Evolutionary conservation across 2,888 invertebrate genomes (phyloP), one percentile per base, ranked within the genome.

Genomic region (Abscondita cerata): DNA sequence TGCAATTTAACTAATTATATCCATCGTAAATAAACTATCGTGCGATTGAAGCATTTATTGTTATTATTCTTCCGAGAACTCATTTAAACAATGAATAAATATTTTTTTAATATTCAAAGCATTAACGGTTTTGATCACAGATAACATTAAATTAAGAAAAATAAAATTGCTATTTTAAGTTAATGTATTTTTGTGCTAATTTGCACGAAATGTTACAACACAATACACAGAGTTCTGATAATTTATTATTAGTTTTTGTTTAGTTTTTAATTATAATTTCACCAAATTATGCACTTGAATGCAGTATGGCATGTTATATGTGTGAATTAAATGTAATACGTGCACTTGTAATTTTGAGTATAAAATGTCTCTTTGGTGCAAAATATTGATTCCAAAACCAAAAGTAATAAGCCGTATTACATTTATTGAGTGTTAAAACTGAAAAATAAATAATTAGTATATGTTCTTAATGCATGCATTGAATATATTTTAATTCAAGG

Each of bases 91-190:
- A n/a, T n/a, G n/a, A 36, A 36, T 9, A 12, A 36, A 36, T 36
- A 11, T 6, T 36, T 36, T 36, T 36, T 2, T 5, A 46, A 48
- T 9, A n/a, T 12, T 51, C n/a, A n/a, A 38, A 46, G 40, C 31
- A 52, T 40, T 54, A 60, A 66, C 72, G 72, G 73, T 73, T 73
- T 62, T 60, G 73, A 73, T 56, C 73, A 73, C 73, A 73, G 75
- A 72, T 68, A 53, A 31, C 56, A 68, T 62, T 59, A 44, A 59
- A 56, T 36, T 52, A 52, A 57, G 33, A 18, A 40, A 63, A 59
- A 53, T 5, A 48, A 16, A 65, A 64, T 34, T 71, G 64, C 68
- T 63, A 58, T 69, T 72, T 70, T 70, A 70, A 66, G 70, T 72
- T 72, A 64, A 67, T 70, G 69, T 71, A 68, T 67, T 68, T 66